Evolutionary conservation across 2,113 vertebrate genomes (phyloP), one percentile per base, ranked within the genome.

Genomic region (cattle (Bos taurus)): DNA sequence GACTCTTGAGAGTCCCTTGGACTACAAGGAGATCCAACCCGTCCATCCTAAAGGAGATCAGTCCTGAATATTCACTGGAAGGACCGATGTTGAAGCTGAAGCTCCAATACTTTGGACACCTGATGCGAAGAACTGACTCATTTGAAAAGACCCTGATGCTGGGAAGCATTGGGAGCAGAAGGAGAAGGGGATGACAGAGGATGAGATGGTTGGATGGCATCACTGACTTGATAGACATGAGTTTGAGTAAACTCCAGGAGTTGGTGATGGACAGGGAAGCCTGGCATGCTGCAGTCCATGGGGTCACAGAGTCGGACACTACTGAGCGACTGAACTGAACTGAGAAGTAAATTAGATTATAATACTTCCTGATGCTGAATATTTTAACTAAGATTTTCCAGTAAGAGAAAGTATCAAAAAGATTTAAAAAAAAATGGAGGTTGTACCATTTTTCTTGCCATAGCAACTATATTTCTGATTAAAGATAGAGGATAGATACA

Each of bases 301-400:
- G n/a, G 67, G 19, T 23, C 36, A 6, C n/a, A 74, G 67, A 74
- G n/a, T 23, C 11, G 1, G 10, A 74, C 36, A 74, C 17, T 36
- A 74, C n/a, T 74, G 67, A 74, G 67, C 19, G 12, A 74, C 67
- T 40, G 67, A 74, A 40, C 67, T 74, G 19, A 13, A 40, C 3
- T 74, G 36, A 74, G 57, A 89, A 78, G 11, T 87, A 50, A 90
- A 60, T 84, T 93, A 91, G 23, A 94, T 88, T 56, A 81, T 56
- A 88, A 43, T 86, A 40, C 25, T 91, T 96, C 10, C 28, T 19
- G 12, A 17, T 91, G 67, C 6, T 95, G 50, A 91, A 77, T 80
- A 67, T 89, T 62, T 97, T 94, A 93, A 74, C 43, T 28, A 93
- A 48, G 13, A 87, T 74, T 93, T 95, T 97, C 40, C 50, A 88